phyloP scores from a whole-genome alignment of 2,888 invertebrate species.

The Volucella bombylans region DNA sequence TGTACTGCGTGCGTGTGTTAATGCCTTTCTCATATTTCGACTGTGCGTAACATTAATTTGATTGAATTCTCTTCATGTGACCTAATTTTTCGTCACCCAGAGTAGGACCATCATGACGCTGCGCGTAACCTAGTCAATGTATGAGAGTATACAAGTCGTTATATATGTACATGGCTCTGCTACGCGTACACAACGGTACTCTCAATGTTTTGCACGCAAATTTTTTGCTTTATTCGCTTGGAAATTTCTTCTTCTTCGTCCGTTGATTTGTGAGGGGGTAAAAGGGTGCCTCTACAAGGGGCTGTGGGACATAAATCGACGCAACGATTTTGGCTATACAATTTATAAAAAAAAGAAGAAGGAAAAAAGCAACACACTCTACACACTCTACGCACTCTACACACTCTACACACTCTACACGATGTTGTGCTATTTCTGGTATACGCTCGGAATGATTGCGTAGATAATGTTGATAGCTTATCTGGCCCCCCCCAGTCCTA shows the following conservation, averaged over 20 bases:
- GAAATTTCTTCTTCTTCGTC: background rate
- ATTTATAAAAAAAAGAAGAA: background rate
- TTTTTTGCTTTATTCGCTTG: constrained; percentile 32
- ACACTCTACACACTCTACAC: constrained; percentile 42
- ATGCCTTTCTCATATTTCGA: constrained; percentile 51
- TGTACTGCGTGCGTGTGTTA: constrained; percentile 15
- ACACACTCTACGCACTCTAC: constrained; percentile 24
- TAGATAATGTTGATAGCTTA: constrained; percentile 21
- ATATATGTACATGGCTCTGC: constrained; percentile 27
- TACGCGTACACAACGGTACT: constrained; percentile 20
- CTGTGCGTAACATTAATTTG: constrained; percentile 71
- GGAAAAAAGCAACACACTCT: constrained; percentile 25
- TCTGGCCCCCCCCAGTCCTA: too few relatives aligned
- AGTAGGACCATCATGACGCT: constrained; percentile 26
- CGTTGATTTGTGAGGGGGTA: constrained; percentile 12
- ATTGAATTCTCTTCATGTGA: constrained; percentile 70
- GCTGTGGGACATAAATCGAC: constrained; percentile 49
- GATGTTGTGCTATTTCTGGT: constrained; percentile 52
- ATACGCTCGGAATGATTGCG: constrained; percentile 1
- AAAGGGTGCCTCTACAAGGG: background rate
- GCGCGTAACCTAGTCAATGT: constrained; percentile 7
- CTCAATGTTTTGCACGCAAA: constrained; percentile 28
- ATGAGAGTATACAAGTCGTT: constrained; percentile 21
- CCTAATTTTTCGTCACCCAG: constrained; percentile 69
- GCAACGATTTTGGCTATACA: constrained; percentile 39